Evolutionary conservation across 2,113 vertebrate species (phyloP), one percentile per base, ranked within the genome.

Genomic region (Xenopus tropicalis): DNA sequence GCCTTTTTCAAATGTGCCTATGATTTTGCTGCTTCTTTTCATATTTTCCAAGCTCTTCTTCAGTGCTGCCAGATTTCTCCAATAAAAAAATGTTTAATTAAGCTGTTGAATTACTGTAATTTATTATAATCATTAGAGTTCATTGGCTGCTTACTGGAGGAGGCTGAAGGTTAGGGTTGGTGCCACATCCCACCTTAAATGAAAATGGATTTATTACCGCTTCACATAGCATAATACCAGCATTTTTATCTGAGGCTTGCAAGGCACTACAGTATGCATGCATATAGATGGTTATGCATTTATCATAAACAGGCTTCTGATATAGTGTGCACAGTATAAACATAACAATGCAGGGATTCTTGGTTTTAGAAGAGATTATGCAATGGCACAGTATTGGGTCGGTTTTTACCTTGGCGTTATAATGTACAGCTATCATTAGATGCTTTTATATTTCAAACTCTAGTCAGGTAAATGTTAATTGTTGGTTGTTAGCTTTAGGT

Each of bases 181-280:
- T 0, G 0, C 73, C 79, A 13, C 80, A 43, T 79, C 78, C 79
- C 72, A 3, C 61, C 58, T 66, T 57, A 37, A 0, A 78, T 59
- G 64, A 56, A 9, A 1, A 14, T 21, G 13, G 71, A 80, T 87
- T 78, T 84, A 66, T 79, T 51, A 70, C 77, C n/a, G 74, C 70
- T 75, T 78, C 80, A 80, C 0, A 37, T 74, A 80, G 59, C 82
- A 72, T 87, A 86, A 84, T 77, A 70, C n/a, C 20, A 11, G 57
- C 8, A 21, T 23, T 21, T 11, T 20, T 1, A 59, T 9, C 20
- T 22, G 21, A 22, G 21, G 3, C 17, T 20, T 56, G 52, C 14
- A 56, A 17, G n/a, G 17, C 17, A 19, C 52, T 9, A 17, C n/a
- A 17, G n/a, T 56, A 20, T 56, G 9, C n/a, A n/a, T n/a, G 52